Evolutionary conservation across 2,113 vertebrate genomes (phyloP).

Genomic region (Arvicanthis niloticus): DNA sequence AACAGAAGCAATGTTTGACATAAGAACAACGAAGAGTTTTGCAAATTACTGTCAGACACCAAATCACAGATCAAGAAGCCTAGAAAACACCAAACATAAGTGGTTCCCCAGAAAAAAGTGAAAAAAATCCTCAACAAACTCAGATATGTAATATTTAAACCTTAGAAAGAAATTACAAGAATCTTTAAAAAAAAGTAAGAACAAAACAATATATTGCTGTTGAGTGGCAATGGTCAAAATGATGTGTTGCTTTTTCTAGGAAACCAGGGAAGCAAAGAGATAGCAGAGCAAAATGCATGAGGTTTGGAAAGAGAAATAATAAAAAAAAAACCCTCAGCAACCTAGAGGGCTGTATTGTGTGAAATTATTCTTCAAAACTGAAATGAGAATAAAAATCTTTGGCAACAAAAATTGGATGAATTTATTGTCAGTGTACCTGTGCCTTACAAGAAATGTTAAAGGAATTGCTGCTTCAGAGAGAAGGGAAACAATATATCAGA

Average conservation of each 20-base stretch:
- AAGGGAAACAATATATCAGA: neutral
- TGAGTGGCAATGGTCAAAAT: neutral
- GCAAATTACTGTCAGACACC: neutral
- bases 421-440: neutral
- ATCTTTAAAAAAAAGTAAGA: neutral
- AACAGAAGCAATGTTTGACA: neutral
- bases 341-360: neutral
- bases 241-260: neutral
- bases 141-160: neutral
- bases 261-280: neutral
- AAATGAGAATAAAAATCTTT: neutral
- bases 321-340: neutral
- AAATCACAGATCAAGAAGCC: neutral
- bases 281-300: neutral
- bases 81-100: neutral
- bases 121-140: neutral
- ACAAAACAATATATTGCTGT: neutral
- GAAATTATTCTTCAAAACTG: neutral
- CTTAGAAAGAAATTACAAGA: neutral
- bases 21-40: neutral
- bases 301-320: neutral
- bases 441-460: neutral
- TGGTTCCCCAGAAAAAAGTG: neutral
- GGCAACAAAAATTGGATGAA: neutral
- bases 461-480: neutral